phyloP scores from a whole-genome alignment of 2,888 invertebrate species.

The Pasiphila rectangulata region DNA sequence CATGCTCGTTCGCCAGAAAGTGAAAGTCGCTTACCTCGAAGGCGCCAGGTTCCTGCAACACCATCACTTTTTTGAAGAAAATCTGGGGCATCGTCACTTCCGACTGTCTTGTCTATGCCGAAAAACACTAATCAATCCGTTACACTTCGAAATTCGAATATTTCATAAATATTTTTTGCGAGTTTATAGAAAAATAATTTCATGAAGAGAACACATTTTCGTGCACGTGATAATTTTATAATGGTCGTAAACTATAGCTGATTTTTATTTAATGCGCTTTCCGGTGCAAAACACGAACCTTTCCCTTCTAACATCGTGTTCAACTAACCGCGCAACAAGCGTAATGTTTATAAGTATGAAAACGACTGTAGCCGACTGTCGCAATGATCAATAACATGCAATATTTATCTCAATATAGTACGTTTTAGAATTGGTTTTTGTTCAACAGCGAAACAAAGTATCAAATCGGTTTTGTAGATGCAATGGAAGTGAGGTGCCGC shows the following conservation, averaged over 20 bases:
- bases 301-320: conserved; percentile 67
- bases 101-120: conserved; percentile 34
- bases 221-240: conserved; percentile 11
- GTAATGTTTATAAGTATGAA: conserved; percentile 75
- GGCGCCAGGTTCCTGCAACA: conserved; percentile 67
- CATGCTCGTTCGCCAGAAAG: conserved; percentile 49
- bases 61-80: conserved; percentile 79
- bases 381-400: conserved; percentile 48
- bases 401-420: conserved; percentile 31
- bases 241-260: conserved; percentile 6
- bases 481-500: conserved; percentile 39
- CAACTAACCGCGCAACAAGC: conserved; percentile 71
- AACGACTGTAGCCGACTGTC: conserved; percentile 60
- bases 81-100: conserved; percentile 74
- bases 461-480: conserved; percentile 53
- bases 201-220: conserved; percentile 22
- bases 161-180: conserved; percentile 21
- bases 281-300: conserved; percentile 51
- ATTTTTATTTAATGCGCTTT: conserved; percentile 17
- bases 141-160: conserved; percentile 29
- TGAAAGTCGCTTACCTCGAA: conserved; percentile 78
- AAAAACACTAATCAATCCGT: conserved; percentile 27
- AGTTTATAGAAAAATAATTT: conserved; percentile 25
- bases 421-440: conserved; percentile 39
- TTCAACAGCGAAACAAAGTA: conserved; percentile 34